phyloP scores from a whole-genome alignment of 2,113 vertebrate genomes.

The Nycticorax nycticorax region DNA sequence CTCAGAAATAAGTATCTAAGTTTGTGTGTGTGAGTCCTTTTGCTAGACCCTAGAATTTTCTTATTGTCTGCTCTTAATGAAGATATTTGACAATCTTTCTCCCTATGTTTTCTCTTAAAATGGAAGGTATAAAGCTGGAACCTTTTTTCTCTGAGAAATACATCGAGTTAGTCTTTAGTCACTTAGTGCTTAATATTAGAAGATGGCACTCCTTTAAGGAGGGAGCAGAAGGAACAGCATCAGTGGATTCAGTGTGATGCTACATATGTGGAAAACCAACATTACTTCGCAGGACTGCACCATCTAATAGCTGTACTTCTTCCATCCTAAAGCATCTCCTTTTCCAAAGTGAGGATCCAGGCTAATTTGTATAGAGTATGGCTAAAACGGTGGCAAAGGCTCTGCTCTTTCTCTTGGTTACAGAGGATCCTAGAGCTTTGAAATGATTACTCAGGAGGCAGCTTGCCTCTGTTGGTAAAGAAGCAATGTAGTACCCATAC shows the following conservation, averaged over 20 bases:
- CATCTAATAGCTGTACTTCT: background rate
- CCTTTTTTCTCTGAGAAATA: background rate
- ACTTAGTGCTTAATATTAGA: background rate
- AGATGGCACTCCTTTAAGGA: background rate
- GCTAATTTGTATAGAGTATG: background rate
- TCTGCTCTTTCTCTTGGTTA: background rate
- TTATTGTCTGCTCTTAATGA: background rate
- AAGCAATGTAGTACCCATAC: background rate
- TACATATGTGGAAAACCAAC: background rate
- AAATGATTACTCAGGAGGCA: background rate
- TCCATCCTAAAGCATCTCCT: background rate
- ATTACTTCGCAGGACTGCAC: background rate
- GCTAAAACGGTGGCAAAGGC: background rate
- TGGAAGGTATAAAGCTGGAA: background rate
- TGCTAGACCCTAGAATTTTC: background rate
- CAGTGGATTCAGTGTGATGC: background rate
- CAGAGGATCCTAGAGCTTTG: background rate
- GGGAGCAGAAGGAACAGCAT: background rate
- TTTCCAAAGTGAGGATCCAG: background rate
- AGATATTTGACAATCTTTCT: background rate
- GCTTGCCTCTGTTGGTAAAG: background rate
- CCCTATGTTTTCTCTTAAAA: background rate
- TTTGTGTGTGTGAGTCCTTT: background rate
- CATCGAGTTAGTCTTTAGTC: background rate
- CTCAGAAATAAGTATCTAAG: background rate